Evolutionary conservation across 1,140 invertebrate species (phyloP), one percentile per base, ranked within the genome.

Genomic region (Diabrotica undecimpunctata): DNA sequence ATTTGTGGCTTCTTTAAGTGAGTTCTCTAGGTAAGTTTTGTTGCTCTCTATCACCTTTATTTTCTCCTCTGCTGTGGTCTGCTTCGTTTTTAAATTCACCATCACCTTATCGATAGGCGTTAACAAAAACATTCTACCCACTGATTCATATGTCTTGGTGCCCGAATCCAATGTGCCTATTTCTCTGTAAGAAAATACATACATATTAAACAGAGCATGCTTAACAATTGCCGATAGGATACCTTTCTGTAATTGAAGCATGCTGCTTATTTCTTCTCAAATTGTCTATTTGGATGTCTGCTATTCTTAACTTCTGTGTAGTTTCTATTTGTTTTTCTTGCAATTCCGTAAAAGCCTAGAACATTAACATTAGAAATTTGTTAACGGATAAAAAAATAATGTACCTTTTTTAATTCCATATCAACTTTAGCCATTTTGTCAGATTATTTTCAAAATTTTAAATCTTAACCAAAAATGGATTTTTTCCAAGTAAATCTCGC

Each of bases 251-350:
- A 14, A 94, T 79, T 70, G 88, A 83, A 54, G 89, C 84, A 73
- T 88, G 88, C 60, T 88, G 84, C 68, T 90, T 88, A 10, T 83
- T 82, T 59, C 87, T 79, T 68, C 87, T 88, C 10, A 94, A 76
- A 6, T 82, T 83, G 50, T 89, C 88, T 64, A 94, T 90, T 81
- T 95, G 91, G 4, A 88, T 77, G 79, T 94, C 91, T 8, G 90
- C 86, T 50, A 93, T 74, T 76, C 90, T 88, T 52, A 94, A 79
- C 78, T 93, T 93, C 75, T 93, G 89, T 61, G 82, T 86, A 0
- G 92, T 92, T 67, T 90, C 88, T 2, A 92, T 81, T 84, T 91
- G 87, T 81, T 94, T 94, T n/a, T 85, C 82, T 75, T 95, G 92
- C 46, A 95, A 79, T 70, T 95, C 92, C 35, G 84, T 78, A 76